These are phyloP conservation scores for Triplophysa siluroides DNA, from an alignment of 2,113 vertebrate species.

Conservation along the genomic window DNA sequence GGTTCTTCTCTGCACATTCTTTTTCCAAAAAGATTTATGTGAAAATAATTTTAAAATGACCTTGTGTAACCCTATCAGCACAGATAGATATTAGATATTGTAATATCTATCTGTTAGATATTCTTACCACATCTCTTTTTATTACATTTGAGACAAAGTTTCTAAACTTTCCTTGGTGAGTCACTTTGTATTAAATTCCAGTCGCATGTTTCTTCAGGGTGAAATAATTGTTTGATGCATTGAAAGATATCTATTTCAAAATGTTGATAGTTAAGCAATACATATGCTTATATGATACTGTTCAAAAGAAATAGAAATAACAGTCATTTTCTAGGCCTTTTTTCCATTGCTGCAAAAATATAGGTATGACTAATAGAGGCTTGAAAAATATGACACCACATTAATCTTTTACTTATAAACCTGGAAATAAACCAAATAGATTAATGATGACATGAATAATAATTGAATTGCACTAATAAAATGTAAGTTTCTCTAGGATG, in stretches of 20 bases:
- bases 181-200: neutral
- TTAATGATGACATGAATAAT: no score
- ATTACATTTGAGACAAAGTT: no score
- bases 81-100: no score
- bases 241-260: neutral
- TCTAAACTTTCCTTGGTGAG: neutral
- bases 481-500: no score
- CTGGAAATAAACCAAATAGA: neutral
- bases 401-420: neutral
- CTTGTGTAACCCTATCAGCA: no score
- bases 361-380: neutral
- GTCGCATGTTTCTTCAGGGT: constrained; percentile 8
- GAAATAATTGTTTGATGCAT: constrained; percentile 2
- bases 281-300: neutral
- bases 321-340: neutral
- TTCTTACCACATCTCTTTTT: no score
- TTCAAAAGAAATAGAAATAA: neutral
- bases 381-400: neutral
- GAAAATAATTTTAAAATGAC: no score
- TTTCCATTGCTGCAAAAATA: neutral
- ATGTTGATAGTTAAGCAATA: constrained; percentile 20
- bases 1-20: no score
- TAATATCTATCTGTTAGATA: no score
- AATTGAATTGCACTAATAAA: no score
- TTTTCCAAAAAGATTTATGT: no score